Evolutionary conservation across 2,113 vertebrate species (phyloP), one percentile per base, ranked within the genome.

Genomic region (Puntigrus tetrazona): DNA sequence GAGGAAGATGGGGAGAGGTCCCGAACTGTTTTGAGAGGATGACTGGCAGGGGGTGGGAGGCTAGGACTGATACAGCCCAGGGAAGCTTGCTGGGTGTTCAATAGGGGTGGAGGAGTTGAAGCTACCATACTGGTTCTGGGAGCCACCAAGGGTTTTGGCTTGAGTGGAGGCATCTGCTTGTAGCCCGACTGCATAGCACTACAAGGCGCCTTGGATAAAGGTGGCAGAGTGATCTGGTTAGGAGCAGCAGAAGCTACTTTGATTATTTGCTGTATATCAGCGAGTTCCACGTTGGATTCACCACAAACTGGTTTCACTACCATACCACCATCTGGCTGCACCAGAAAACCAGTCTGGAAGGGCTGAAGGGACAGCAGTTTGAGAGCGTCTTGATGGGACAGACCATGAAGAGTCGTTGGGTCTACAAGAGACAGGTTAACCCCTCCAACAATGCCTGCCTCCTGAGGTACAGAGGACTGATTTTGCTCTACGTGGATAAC

Each of bases 181-280:
- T 95, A 94, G 82, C 95, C 93, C 0, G 94, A 93, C 92, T 95
- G 95, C 78, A 90, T 0, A 92, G 92, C 63, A 84, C 55, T 94
- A 89, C 95, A 95, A 0, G 96, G 95, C 45, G 96, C 95, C 93
- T 97, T 97, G 86, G 97, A 95, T 86, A 97, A 94, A 0, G 96
- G 93, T 0, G 97, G 97, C 82, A 98, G 95, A 83, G 95, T 96
- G 75, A 98, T 97, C 9, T 97, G 97, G 43, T 95, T 95, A 1
- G 96, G 95, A 0, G 95, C 96, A 0, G 97, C 95, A 3, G 96
- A 91, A 3, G 98, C 96, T 95, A 98, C 97, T 89, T 96, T 97
- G 86, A 99, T 95, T 89, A 99, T 99, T 93, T 98, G 97, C 90
- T 98, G 97, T 91, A 99, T 97, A 90, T 99, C 97, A 0, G 97